Base-by-base conservation (phyloP, 1,140 invertebrate species). In the Ditylenchus dipsaci region DNA sequence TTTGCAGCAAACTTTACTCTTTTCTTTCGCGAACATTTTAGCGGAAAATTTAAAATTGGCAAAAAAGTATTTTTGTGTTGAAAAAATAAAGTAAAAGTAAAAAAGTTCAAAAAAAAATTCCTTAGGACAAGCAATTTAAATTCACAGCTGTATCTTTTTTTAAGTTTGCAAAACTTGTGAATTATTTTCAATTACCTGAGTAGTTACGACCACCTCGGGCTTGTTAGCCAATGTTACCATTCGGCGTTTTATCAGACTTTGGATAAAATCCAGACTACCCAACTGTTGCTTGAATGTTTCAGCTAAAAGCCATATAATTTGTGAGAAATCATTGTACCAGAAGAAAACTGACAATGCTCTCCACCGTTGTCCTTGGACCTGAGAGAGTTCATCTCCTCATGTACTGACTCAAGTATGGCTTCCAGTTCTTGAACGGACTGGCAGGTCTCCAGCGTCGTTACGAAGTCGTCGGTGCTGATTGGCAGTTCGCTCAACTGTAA, bases 241-340 rank as follows among this genome's bases (percentile, higher is more conserved):
- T 72, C 88, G 84, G 56, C 85, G 87, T 68, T 91, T 89, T 65
- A 91, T 87, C 56, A 91, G 87, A 78, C 89, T 89, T 63, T 88
- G 87, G 1, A 94, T 87, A 85, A 91, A 94, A 62, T 89, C 85
- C 45, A 95, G 85, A 81, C 91, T 93, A 49, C 90, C 91, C n/a
- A 95, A 82, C 82, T 93, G 91, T 74, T 92, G 91, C 78, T 93
- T 91, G 30, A 93, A 89, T 38, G 88, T 86, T 30, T 90, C 82
- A 81, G 92, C 86, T 87, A 75, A 49, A 82, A 53, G 30, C 1
- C n/a, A 11, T 47, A 5, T 61, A 30, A 33, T 53, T 57, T 58
- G 27, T 1, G 11, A 65, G 15, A 38, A 13, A 63, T 27, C 11
- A 30, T 63, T 63, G 13, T 49, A 68, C 26, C 5, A 68, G 57